Conservation (phyloP, 1,140 invertebrate species). For the Melipona quadrifasciata region DNA sequence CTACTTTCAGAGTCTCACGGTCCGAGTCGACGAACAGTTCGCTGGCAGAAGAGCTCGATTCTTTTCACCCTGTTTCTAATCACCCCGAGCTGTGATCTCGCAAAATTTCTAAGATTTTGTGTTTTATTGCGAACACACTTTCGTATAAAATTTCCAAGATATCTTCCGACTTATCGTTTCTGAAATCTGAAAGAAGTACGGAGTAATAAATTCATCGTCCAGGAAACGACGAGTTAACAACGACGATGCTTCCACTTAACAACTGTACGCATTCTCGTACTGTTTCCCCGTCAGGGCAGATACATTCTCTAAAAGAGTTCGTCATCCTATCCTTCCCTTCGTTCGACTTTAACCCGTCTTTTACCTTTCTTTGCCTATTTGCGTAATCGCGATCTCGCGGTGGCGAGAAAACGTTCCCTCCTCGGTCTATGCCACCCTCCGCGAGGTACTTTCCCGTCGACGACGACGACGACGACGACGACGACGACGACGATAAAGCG, state of each 20-base stretch:
- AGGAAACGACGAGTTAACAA: no score
- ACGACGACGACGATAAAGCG: conserved; percentile 60
- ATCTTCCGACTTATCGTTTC: no score
- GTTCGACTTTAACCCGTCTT: background rate
- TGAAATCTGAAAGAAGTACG: no score
- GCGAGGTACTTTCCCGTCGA: conserved; percentile 48
- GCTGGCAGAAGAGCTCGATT: no score
- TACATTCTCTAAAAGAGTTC: background rate
- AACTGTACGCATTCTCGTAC: no score
- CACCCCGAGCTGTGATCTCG: no score
- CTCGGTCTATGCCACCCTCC: conserved; percentile 15
- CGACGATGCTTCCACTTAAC: no score
- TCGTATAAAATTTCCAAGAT: no score
- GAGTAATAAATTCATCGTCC: no score
- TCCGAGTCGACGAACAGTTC: background rate
- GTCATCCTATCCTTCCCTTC: background rate
- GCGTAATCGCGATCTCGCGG: background rate
- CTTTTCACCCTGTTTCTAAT: no score
- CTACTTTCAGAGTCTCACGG: background rate
- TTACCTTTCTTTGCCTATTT: background rate
- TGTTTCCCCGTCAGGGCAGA: no score
- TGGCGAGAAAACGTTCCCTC: background rate
- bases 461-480: conserved; percentile 2
- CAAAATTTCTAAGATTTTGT: no score
- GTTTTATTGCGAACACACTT: background rate